Conservation (phyloP, 1,140 invertebrate genomes). For the Conus ventricosus region DNA sequence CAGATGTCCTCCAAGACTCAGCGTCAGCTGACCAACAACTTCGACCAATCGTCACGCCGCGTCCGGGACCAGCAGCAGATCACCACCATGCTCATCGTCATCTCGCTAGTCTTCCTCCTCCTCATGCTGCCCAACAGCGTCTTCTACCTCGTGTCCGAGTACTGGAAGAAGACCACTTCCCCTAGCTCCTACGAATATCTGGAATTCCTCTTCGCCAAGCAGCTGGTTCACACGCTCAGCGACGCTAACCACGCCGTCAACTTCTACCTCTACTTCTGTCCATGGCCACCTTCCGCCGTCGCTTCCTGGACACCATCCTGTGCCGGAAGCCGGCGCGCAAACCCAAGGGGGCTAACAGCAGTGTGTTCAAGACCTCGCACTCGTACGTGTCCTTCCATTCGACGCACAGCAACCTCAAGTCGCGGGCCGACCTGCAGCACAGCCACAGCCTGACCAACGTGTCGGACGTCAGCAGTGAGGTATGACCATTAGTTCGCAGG, state of each 20-base stretch:
- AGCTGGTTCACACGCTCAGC: constrained; percentile 58
- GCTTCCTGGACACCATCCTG: constrained; percentile 44
- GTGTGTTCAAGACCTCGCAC: constrained; percentile 42
- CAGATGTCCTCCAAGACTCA: constrained; percentile 52
- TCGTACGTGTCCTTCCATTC: constrained; percentile 42
- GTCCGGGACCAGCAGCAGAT: constrained; percentile 62
- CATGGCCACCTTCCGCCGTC: constrained; percentile 43
- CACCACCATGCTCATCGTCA: constrained; percentile 63
- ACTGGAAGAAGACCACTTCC: constrained; percentile 18
- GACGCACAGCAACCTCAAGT: constrained; percentile 26
- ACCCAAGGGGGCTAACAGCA: constrained; percentile 25
- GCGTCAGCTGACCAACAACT: constrained; percentile 47
- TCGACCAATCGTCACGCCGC: constrained; percentile 48
- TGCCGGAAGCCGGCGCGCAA: constrained; percentile 25
- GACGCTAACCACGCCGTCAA: constrained; percentile 66
- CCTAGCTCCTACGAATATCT: constrained; percentile 24
- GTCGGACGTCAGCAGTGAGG: constrained; percentile 18
- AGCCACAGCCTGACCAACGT: constrained; percentile 28
- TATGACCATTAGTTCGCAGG: constrained; percentile 13
- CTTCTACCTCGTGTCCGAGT: constrained; percentile 56
- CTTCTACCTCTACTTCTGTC: constrained; percentile 67
- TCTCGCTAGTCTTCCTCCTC: constrained; percentile 57
- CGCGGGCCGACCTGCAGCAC: constrained; percentile 4
- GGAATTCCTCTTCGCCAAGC: constrained; percentile 34
- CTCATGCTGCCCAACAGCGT: constrained; percentile 62